Percentiles rank a stretch among this genome's conserved stretches.
Evolutionary conservation across 2,888 invertebrate species (phyloP).

Genomic region (Zygogramma bicolorata): DNA sequence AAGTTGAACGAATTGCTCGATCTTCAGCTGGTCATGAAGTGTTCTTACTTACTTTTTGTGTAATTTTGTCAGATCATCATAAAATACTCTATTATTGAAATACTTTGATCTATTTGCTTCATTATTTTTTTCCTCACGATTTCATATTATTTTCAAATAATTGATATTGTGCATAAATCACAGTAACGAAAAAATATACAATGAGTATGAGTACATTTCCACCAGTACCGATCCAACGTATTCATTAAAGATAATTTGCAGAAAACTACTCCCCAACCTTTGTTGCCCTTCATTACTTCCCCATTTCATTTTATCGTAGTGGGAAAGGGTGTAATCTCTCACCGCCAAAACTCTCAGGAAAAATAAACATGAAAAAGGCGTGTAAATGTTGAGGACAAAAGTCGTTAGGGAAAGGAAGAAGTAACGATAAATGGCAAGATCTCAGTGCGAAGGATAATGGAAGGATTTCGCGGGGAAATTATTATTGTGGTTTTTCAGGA

Average conservation of each 20-base stretch:
- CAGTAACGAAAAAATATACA: no score
- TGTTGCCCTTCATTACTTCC: constrained; percentile 17
- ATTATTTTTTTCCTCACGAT: no score
- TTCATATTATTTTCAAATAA: no score
- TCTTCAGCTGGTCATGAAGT: no score
- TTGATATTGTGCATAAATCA: no score
- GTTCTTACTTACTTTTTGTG: no score
- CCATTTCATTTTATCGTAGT: constrained; percentile 13
- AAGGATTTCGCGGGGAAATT: background rate
- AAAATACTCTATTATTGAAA: no score
- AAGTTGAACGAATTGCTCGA: no score
- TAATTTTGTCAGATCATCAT: no score
- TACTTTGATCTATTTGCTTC: no score
- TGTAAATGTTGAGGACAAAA: constrained; percentile 29
- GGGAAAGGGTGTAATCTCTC: constrained; percentile 17
- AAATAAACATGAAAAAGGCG: constrained; percentile 35
- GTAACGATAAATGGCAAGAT: background rate
- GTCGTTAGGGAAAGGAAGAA: constrained; percentile 24
- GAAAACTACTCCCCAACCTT: background rate
- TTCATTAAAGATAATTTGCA: background rate
- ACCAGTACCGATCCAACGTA: no score
- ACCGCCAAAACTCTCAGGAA: background rate
- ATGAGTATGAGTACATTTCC: no score
- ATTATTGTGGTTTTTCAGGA: background rate
- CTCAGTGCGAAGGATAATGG: background rate